phyloP scores from a whole-genome alignment of 2,888 invertebrate species.

The Agrilus biguttatus region DNA sequence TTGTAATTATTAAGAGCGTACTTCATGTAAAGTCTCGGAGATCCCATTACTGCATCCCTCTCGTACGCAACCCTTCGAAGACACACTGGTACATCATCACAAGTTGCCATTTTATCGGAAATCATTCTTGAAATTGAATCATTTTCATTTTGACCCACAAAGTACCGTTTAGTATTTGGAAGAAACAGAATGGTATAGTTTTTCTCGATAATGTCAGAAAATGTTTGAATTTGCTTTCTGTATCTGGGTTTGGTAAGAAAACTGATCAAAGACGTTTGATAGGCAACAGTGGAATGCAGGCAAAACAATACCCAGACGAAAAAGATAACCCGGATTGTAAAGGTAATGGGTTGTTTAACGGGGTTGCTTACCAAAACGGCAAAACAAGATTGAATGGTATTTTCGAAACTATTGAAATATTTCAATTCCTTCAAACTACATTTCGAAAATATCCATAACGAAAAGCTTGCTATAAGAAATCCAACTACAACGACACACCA shows the following conservation, averaged over 20 bases:
- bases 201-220: slow-evolving; percentile 15
- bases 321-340: slow-evolving; percentile 12
- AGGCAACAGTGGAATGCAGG: slow-evolving; percentile 15
- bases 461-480: slow-evolving; percentile 4
- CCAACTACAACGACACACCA: slow-evolving; percentile 9
- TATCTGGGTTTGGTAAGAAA: slow-evolving; percentile 16
- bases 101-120: slow-evolving; percentile 8
- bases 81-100: slow-evolving; percentile 14
- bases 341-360: slow-evolving; percentile 14
- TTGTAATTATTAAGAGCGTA: slow-evolving; percentile 16
- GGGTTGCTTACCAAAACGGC: slow-evolving; percentile 13
- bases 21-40: slow-evolving; percentile 17
- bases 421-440: slow-evolving; percentile 4
- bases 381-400: slow-evolving; percentile 11
- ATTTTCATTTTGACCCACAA: slow-evolving; percentile 7
- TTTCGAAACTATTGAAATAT: slow-evolving; percentile 6
- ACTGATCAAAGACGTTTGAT: slow-evolving; percentile 17
- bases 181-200: slow-evolving; percentile 15
- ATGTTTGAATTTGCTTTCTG: slow-evolving; percentile 15
- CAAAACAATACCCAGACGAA: slow-evolving; percentile 15
- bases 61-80: slow-evolving; percentile 13
- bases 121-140: not conserved
- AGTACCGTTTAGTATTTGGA: slow-evolving; percentile 12
- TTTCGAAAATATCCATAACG: slow-evolving; percentile 6
- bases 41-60: slow-evolving; percentile 16